A percentile compares a stretch with the other conserved stretches of the same genome.
Conservation (phyloP, 53 echinoderm and acorn worm genomes). For the Crossaster papposus region DNA sequence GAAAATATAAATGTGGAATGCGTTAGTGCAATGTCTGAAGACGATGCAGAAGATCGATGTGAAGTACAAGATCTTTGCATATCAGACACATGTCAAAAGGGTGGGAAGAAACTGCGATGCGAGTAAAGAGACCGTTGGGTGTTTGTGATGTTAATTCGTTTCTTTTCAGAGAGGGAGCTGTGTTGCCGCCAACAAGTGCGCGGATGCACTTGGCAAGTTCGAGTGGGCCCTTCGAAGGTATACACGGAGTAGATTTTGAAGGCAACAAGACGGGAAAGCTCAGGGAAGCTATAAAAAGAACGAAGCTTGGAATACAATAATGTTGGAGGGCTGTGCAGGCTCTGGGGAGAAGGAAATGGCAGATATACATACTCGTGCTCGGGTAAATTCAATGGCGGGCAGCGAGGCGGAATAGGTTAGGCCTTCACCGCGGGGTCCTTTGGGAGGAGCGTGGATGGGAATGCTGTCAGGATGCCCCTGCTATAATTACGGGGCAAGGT, state of each 20-base stretch:
- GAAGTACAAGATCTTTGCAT: background rate
- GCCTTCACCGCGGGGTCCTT: background rate
- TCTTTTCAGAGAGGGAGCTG: too few relatives aligned
- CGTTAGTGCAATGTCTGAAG: conserved; percentile 5
- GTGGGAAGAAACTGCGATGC: background rate
- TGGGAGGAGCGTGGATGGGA: background rate
- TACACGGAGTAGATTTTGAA: conserved; percentile 14
- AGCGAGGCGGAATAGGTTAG: background rate
- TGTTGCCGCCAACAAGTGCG: conserved; percentile 33
- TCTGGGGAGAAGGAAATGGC: background rate
- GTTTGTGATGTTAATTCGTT: background rate
- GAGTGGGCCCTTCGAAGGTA: conserved; percentile 19
- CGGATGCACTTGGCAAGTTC: conserved; percentile 18
- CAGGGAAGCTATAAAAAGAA: background rate
- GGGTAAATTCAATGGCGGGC: background rate
- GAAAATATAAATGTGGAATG: conserved; percentile 5
- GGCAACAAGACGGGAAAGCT: background rate
- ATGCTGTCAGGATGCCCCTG: background rate
- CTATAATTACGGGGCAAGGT: background rate
- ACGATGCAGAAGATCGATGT: background rate
- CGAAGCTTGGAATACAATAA: background rate
- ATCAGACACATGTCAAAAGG: background rate
- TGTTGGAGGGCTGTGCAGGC: background rate
- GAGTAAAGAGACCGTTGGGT: background rate
- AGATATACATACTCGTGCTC: background rate